These are phyloP conservation scores for Hydractinia symbiolongicarpus DNA, from an alignment of 30 jellyfish, hydroid and myxozoan genomes.

Conservation along the genomic window DNA sequence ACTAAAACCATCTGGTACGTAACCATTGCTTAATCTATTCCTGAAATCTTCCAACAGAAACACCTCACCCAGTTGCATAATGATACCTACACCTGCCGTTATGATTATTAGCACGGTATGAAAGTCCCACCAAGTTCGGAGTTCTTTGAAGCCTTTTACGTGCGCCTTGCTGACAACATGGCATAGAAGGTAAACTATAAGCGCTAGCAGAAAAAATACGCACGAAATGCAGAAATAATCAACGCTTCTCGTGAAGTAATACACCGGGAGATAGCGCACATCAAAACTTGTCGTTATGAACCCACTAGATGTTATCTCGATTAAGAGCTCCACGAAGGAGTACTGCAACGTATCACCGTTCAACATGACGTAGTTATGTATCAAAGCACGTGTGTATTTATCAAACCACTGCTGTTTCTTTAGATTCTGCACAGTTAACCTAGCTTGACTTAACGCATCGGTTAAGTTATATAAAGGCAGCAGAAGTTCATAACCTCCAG, in stretches of 20 bases:
- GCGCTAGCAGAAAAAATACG: constrained; percentile 44
- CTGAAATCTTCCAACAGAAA: constrained; percentile 21
- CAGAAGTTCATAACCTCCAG: constrained; percentile 3
- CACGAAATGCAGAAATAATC: constrained; percentile 74
- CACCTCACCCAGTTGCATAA: constrained; percentile 45
- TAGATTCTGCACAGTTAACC: background rate
- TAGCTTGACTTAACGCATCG: background rate
- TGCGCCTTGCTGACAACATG: constrained; percentile 7
- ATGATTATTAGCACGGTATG: constrained; percentile 33
- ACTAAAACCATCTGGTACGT: constrained; percentile 42
- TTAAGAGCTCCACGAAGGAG: constrained; percentile 33
- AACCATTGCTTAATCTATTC: constrained; percentile 41
- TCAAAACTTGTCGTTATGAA: constrained; percentile 26
- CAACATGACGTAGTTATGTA: constrained; percentile 46
- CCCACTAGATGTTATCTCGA: constrained; percentile 61
- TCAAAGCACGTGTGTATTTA: constrained; percentile 46
- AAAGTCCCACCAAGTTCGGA: constrained; percentile 42
- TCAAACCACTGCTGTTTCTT: constrained; percentile 73
- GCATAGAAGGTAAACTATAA: constrained; percentile 39
- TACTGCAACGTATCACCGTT: constrained; percentile 43
- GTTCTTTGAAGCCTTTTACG: background rate
- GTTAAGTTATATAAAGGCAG: background rate
- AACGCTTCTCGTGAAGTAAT: constrained; percentile 40
- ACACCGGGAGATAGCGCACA: constrained; percentile 32
- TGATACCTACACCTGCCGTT: constrained; percentile 25